A percentile compares a stretch with the other conserved stretches of the same genome.
phyloP scores from a whole-genome alignment of 2,888 invertebrate species.

The Thera britannica region DNA sequence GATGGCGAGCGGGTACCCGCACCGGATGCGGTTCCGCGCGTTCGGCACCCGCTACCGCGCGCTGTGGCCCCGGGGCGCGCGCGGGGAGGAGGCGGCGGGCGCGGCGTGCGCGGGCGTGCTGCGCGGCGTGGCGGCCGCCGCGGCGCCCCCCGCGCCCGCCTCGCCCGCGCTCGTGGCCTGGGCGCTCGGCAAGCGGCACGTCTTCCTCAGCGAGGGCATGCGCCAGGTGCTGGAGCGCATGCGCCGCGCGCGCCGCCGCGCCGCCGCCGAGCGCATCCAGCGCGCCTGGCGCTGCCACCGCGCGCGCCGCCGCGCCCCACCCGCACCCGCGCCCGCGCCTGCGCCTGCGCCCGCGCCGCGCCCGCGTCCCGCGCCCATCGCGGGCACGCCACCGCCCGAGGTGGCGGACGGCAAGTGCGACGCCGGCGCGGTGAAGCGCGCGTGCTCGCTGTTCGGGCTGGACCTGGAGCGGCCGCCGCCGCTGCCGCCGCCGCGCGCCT shows the following conservation, averaged over 20 bases:
- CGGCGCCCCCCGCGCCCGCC: conserved; percentile 90
- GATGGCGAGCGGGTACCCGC: conserved; percentile 97
- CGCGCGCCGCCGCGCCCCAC: conserved; percentile 78
- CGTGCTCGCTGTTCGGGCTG: conserved; percentile 94
- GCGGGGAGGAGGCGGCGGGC: conserved; percentile 85
- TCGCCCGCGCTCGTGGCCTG: conserved; percentile 88
- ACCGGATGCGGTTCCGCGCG: conserved; percentile 97
- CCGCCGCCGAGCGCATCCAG: conserved; percentile 26
- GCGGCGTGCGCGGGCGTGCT: conserved; percentile 89
- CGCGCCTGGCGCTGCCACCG: conserved; percentile 91
- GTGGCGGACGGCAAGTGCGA: conserved; percentile 94
- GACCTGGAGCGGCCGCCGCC: conserved; percentile 97
- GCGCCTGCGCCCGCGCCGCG: conserved; percentile 78
- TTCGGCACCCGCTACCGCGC: conserved; percentile 94
- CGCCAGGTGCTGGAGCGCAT: conserved; percentile 87
- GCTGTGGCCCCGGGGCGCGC: conserved; percentile 90
- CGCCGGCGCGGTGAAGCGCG: conserved; percentile 94
- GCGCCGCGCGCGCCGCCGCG: conserved; percentile 25
- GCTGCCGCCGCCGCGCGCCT: conserved; percentile 94
- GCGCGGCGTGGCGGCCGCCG: conserved; percentile 91
- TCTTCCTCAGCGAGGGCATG: conserved; percentile 97
- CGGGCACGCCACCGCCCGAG: conserved; percentile 95
- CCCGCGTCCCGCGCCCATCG: conserved; percentile 95
- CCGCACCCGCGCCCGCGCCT: conserved; percentile 33
- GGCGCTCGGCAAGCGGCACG: conserved; percentile 96